Evolutionary conservation across 2,113 vertebrate species (phyloP).

Genomic region (Oryzias celebensis): DNA sequence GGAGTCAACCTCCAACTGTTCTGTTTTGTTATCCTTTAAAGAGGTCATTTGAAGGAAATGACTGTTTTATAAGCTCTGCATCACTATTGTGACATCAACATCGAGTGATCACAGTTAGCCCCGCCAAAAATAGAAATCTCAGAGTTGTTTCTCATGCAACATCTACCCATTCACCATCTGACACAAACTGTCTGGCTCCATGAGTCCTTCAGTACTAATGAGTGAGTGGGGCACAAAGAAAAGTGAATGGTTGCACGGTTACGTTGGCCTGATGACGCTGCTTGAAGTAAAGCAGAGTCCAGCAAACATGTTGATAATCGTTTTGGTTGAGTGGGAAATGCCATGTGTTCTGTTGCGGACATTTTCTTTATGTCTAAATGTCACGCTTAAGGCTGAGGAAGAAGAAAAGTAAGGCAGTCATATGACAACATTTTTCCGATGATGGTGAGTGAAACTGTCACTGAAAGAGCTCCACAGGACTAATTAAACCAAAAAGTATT

Average conservation of each 20-base stretch:
- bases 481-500: neutral
- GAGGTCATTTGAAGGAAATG: too few species aligned
- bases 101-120: too few species aligned
- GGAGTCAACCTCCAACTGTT: too few species aligned
- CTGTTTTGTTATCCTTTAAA: too few species aligned
- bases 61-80: too few species aligned
- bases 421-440: neutral
- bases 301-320: neutral
- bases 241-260: neutral
- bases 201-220: too few species aligned
- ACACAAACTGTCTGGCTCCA: too few species aligned
- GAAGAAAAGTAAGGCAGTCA: neutral
- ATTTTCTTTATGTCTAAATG: slow-evolving; percentile 3
- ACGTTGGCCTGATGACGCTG: neutral
- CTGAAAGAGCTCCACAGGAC: neutral
- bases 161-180: too few species aligned
- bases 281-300: neutral
- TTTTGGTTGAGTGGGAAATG: neutral
- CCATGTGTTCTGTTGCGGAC: neutral
- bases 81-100: too few species aligned
- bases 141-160: too few species aligned
- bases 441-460: too few species aligned
- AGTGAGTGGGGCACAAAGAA: neutral
- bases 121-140: too few species aligned
- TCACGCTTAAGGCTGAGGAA: neutral